phyloP scores from a whole-genome alignment of 2,797 vertebrate species.

The Pyrocephalus nanus region DNA sequence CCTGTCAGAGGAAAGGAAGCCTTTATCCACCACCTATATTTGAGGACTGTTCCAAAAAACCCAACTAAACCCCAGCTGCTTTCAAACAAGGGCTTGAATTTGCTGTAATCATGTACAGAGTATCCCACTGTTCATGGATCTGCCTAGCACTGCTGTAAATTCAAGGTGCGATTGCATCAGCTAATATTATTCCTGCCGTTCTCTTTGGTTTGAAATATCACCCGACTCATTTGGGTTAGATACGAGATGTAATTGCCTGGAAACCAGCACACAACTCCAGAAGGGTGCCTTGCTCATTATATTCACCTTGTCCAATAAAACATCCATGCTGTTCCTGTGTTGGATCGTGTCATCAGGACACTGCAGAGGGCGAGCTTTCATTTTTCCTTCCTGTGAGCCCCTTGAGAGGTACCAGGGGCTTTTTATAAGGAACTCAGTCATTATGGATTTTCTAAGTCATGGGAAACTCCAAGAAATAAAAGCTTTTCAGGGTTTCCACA shows the following conservation, averaged over 20 bases:
- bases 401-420: neutral
- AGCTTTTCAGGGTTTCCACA: neutral
- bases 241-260: neutral
- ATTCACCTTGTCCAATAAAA: neutral
- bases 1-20: conserved; percentile 1
- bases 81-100: conserved; percentile 20
- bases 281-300: neutral
- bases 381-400: neutral
- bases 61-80: neutral
- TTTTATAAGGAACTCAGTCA: neutral
- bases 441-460: neutral
- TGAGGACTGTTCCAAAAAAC: neutral
- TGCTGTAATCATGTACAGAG: neutral
- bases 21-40: conserved; percentile 15
- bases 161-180: conserved; percentile 45
- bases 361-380: neutral
- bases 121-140: neutral
- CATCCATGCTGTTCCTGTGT: neutral
- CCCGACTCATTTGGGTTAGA: neutral
- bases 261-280: neutral
- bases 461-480: neutral
- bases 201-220: conserved; percentile 33
- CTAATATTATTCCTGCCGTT: conserved; percentile 10
- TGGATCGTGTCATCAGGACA: neutral
- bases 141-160: conserved; percentile 34